Conservation (phyloP, 1,140 invertebrate genomes). For the Mactra quadrangularis region DNA sequence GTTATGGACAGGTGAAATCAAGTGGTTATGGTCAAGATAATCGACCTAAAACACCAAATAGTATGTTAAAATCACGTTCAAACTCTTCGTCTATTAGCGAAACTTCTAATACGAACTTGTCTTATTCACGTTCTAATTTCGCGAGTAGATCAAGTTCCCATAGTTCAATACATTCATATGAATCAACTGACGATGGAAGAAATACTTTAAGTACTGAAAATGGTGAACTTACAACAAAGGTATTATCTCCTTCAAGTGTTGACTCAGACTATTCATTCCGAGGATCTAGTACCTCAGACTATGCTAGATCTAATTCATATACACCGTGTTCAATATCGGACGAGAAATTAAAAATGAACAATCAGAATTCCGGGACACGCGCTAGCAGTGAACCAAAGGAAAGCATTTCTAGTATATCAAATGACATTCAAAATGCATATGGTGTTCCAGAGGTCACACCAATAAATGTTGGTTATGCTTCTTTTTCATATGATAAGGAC, state of each 20-base stretch:
- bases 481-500: conserved; percentile 48
- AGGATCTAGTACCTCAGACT: conserved; percentile 27
- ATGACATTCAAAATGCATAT: conserved; percentile 25
- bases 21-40: conserved; percentile 30
- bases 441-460: conserved; percentile 29
- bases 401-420: conserved; percentile 21
- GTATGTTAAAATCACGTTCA: conserved; percentile 28
- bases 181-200: conserved; percentile 37
- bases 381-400: conserved; percentile 50
- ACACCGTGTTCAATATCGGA: conserved; percentile 46
- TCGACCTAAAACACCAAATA: conserved; percentile 36
- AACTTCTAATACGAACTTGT: neutral
- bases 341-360: conserved; percentile 18
- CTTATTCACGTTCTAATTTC: conserved; percentile 11
- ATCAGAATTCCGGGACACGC: neutral
- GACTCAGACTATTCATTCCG: conserved; percentile 55
- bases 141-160: conserved; percentile 49
- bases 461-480: conserved; percentile 50
- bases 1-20: conserved; percentile 9
- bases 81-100: conserved; percentile 47
- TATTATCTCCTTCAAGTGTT: conserved; percentile 48
- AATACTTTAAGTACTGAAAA: conserved; percentile 25
- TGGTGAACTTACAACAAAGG: conserved; percentile 4
- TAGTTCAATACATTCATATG: conserved; percentile 50
- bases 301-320: conserved; percentile 44